A percentile compares a stretch with the other conserved stretches of the same genome.
phyloP scores from a whole-genome alignment of 2,888 invertebrate genomes.

The Drosophila fungiperda region DNA sequence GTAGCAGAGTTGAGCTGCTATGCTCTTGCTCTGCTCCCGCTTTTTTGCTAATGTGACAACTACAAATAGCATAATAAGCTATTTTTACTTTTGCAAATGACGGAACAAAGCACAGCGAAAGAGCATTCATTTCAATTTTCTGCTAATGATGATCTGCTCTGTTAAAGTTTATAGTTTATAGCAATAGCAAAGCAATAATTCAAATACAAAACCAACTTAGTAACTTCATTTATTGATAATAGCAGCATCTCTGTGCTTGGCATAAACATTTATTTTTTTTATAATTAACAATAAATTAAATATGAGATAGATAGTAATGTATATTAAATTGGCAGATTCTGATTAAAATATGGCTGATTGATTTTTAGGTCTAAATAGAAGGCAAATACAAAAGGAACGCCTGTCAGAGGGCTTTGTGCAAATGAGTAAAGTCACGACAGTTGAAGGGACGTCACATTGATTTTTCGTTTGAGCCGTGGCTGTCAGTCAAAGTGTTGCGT shows the following conservation, averaged over 20 bases:
- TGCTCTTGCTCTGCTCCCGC: background rate
- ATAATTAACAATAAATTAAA: background rate
- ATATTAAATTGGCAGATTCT: background rate
- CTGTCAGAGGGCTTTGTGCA: constrained; percentile 34
- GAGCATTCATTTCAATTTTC: background rate
- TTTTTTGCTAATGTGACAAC: background rate
- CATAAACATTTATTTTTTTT: background rate
- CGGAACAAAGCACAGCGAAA: too few relatives aligned
- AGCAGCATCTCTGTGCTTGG: too few relatives aligned
- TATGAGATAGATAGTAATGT: background rate
- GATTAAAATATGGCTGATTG: background rate
- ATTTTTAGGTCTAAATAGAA: constrained; percentile 1
- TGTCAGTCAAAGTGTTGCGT: constrained; percentile 74
- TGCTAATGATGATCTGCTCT: background rate
- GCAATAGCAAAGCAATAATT: background rate
- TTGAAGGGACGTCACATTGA: constrained; percentile 60
- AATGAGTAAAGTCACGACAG: constrained; percentile 57
- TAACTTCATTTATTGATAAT: too few relatives aligned
- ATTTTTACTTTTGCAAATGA: background rate
- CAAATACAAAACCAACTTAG: background rate
- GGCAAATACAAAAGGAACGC: constrained; percentile 3
- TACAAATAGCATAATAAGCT: background rate
- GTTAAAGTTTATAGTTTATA: background rate
- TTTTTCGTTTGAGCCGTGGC: constrained; percentile 65
- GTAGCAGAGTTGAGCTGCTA: background rate